Conservation (phyloP, 2,797 vertebrate genomes). For the Acipenser oxyrinchus region DNA sequence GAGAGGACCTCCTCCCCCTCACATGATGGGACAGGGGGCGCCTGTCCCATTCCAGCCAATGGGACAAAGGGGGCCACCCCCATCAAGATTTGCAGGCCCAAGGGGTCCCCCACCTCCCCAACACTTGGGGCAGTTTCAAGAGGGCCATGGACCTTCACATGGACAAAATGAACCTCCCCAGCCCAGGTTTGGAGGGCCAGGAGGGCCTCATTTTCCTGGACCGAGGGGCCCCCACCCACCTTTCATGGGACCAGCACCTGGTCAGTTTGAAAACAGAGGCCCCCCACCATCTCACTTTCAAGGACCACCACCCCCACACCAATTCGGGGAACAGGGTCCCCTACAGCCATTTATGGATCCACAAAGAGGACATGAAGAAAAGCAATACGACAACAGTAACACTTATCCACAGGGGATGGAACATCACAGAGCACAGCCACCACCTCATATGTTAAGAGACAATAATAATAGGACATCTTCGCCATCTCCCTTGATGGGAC, state of each 20-base stretch:
- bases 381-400: conserved; percentile 47
- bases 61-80: conserved; percentile 41
- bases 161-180: conserved; percentile 62
- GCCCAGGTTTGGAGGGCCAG: conserved; percentile 67
- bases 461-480: conserved; percentile 41
- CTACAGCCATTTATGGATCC: conserved; percentile 51
- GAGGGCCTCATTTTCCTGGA: conserved; percentile 72
- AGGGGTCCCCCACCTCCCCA: conserved; percentile 53
- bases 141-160: conserved; percentile 52
- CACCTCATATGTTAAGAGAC: conserved; percentile 45
- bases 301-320: conserved; percentile 64
- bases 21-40: conserved; percentile 50
- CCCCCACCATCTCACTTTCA: conserved; percentile 66
- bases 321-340: conserved; percentile 60
- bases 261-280: conserved; percentile 68
- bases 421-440: conserved; percentile 27
- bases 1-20: conserved; percentile 44
- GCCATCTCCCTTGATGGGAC: conserved; percentile 44
- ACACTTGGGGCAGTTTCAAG: conserved; percentile 51
- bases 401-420: conserved; percentile 48
- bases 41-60: conserved; percentile 34
- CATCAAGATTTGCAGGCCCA: conserved; percentile 58
- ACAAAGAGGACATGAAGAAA: conserved; percentile 61
- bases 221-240: conserved; percentile 70
- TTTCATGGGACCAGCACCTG: conserved; percentile 51